phyloP scores from a whole-genome alignment of 2,797 vertebrate genomes.

The Pyrrhura leucotis region DNA sequence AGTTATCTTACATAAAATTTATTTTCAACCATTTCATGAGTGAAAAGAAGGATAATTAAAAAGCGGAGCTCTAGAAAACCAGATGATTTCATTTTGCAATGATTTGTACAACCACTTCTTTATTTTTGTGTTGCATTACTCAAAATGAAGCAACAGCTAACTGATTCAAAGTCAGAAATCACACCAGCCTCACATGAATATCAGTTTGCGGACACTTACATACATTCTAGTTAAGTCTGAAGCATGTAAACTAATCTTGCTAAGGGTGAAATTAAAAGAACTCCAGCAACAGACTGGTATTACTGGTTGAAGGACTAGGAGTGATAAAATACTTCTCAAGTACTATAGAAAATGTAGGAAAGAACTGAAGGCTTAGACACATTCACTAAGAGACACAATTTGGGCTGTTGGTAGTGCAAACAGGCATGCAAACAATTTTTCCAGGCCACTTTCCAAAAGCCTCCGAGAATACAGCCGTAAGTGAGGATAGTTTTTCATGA shows the following conservation, averaged over 20 bases:
- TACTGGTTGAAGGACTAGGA: neutral
- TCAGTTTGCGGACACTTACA: neutral
- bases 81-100: constrained; percentile 11
- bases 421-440: constrained; percentile 57
- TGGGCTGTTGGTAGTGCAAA: constrained; percentile 51
- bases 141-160: constrained; percentile 4
- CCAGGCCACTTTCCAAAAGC: constrained; percentile 51
- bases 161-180: constrained; percentile 20
- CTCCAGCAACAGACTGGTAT: neutral
- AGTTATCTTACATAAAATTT: neutral
- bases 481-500: constrained; percentile 9
- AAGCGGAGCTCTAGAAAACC: constrained; percentile 10
- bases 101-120: constrained; percentile 11
- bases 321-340: neutral
- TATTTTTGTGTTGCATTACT: constrained; percentile 32
- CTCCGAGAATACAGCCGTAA: constrained; percentile 27
- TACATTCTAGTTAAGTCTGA: neutral
- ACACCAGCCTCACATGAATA: neutral
- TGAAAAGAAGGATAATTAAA: constrained; percentile 5
- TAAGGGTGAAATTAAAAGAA: neutral
- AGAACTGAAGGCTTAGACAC: neutral
- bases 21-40: constrained; percentile 2
- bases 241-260: neutral
- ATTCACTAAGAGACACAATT: neutral
- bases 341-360: neutral